Base-by-base conservation (phyloP, 2,888 invertebrate species). In the Cephus nigrinus region DNA sequence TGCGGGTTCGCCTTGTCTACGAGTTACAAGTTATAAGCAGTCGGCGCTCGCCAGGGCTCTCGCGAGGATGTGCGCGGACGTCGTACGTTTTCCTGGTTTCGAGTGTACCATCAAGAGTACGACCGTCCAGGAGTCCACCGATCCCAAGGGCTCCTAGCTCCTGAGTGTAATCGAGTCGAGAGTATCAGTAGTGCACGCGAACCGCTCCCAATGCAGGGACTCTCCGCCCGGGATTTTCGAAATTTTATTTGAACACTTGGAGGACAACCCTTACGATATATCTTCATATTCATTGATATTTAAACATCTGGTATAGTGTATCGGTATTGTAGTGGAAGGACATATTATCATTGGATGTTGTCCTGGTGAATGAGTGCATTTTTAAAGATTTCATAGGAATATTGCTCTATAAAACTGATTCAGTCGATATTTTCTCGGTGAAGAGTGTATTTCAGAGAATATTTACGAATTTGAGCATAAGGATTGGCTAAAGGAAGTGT, bases 21-120 rank as follows among this genome's bases (percentile, higher is more conserved):
- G 31, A 75, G 68, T 75, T 55, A 34, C 68, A 12, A 72, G 80
- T 78, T 78, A 72, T 77, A 76, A 32, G 80, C 85, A 88, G 87
- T 89, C 85, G 87, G 87, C 88, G 84, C 82, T 87, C 81, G 86
- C 85, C 87, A 85, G 88, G 84, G 86, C 84, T 85, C 85, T 83
- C 77, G 83, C 82, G 83, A 88, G 83, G 87, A 88, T 88, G 88
- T 81, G 81, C 78, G 77, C 40, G 71, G 23, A 12, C 80, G 78
- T 80, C 35, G 76, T 69, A 72, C 76, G 79, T 31, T 75, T 72
- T 68, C 77, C 81, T 81, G 78, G 76, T 81, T 78, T 80, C 79
- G 78, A 79, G 80, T 81, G 79, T 81, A 79, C 78, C 77, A 82
- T 81, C 81, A 81, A 79, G 80, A 23, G 23, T 55, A 82, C 79